Evolutionary conservation across 2,113 vertebrate genomes (phyloP).

Genomic region (Hippocampus barbouri): DNA sequence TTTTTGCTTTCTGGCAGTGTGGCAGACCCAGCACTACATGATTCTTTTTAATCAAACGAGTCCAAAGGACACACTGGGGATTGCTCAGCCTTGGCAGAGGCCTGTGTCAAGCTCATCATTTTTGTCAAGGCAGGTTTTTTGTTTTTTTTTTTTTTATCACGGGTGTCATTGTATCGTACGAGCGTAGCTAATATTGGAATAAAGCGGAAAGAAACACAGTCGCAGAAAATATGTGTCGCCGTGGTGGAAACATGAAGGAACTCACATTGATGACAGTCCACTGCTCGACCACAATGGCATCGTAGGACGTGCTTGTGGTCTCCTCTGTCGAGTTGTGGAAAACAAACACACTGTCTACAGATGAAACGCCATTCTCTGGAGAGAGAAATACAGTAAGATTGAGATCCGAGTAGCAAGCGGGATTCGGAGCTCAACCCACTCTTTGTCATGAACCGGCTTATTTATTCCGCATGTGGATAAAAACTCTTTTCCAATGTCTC

Average conservation of each 20-base stretch:
- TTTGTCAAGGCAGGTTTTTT: too few species aligned
- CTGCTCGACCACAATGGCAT: constrained; percentile 96
- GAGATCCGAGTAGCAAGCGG: background rate
- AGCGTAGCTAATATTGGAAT: too few species aligned
- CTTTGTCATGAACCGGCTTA: constrained; percentile 27
- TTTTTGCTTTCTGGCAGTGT: too few species aligned
- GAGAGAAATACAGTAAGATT: constrained; percentile 14
- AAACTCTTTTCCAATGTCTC: constrained; percentile 37
- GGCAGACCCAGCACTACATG: background rate
- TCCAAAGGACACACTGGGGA: too few species aligned
- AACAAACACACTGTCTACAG: constrained; percentile 88
- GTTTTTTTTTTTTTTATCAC: too few species aligned
- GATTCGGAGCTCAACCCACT: constrained; percentile 36
- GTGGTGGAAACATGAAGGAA: constrained; percentile 23
- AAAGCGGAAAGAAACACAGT: too few species aligned
- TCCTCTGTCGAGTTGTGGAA: constrained; percentile 86
- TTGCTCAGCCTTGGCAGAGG: too few species aligned
- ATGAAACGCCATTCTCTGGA: constrained; percentile 57
- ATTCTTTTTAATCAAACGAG: too few species aligned
- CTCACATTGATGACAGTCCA: constrained; percentile 92
- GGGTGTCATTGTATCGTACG: background rate
- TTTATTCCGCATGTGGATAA: constrained; percentile 41
- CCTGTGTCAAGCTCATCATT: too few species aligned
- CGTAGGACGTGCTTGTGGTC: constrained; percentile 74
- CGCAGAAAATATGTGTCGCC: constrained; percentile 3